Evolutionary conservation across 2,797 vertebrate genomes (phyloP), one percentile per base, ranked within the genome.

Genomic region (Parauchenoglanis ngamensis): DNA sequence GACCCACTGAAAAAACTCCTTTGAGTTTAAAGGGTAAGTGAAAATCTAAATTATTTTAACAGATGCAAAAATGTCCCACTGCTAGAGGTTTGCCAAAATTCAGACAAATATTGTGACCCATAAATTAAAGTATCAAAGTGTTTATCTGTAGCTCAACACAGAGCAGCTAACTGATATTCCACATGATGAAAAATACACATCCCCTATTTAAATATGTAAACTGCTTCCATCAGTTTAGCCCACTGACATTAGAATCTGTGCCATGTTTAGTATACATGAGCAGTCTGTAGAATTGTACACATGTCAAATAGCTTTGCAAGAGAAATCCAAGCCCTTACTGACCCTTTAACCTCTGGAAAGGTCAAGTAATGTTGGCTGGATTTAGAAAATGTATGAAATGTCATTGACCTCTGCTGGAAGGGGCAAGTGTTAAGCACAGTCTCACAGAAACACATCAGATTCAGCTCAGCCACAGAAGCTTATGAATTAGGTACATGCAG

Each of bases 321-420:
- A 59, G 19, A 85, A 28, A 35, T 77, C n/a, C 81, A 56, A 72
- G 56, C 65, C 72, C 75, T 57, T 12, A 68, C 68, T 57, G 75
- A 77, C 79, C 73, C 35, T 46, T 81, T 63, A 23, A 83, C 87
- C 84, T 68, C 15, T 85, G 17, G 40, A 90, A 89, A 87, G 88
- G 85, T 89, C 89, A 89, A 54, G 44, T 28, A 83, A 84, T 68
- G 56, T 89, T 73, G 46, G 72, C 83, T 63, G 70, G 52, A 86
- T 84, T 44, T 85, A 57, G 81, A 73, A 46, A 81, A 63, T 85
- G 77, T 83, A 85, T 65, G 52, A 86, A 89, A 84, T 87, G 86
- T 86, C 87, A 87, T 89, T 89, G 89, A 87, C 86, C 89, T 91
- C 80, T 70, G 57, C 31, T 17, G n/a, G 49, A 85, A 85, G 52